These are phyloP conservation scores for Morpho helenor DNA, from an alignment of 2,888 invertebrate genomes.

Conservation along the genomic window DNA sequence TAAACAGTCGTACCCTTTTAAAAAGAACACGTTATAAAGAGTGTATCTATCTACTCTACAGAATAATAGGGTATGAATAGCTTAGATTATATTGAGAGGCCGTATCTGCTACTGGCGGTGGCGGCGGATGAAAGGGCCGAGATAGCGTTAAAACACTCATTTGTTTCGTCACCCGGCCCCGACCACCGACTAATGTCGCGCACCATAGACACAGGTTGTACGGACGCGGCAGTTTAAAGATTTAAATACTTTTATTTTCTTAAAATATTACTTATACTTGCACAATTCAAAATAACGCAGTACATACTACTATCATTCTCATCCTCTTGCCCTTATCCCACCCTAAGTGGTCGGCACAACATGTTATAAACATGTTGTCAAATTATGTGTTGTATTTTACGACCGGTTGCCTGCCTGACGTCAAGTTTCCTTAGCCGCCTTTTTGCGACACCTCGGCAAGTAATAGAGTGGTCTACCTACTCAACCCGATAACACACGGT, in stretches of 20 bases:
- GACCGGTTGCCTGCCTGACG: too few relatives aligned
- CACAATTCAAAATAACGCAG: too few relatives aligned
- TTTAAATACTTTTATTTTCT: not conserved
- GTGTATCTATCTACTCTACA: constrained; percentile 21
- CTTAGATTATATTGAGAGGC: constrained; percentile 37
- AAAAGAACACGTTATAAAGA: constrained; percentile 17
- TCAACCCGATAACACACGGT: too few relatives aligned
- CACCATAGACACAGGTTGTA: constrained; percentile 9
- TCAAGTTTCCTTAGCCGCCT: too few relatives aligned
- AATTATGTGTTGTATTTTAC: too few relatives aligned
- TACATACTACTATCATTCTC: too few relatives aligned
- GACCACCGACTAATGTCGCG: constrained; percentile 45
- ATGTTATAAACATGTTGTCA: too few relatives aligned
- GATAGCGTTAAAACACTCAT: constrained; percentile 79
- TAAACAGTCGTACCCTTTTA: constrained; percentile 18
- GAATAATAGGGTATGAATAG: constrained; percentile 30
- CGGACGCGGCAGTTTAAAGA: constrained; percentile 20
- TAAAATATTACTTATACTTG: too few relatives aligned
- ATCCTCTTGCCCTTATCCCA: too few relatives aligned
- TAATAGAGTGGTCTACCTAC: too few relatives aligned
- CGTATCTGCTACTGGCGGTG: constrained; percentile 37
- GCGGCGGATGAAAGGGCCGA: constrained; percentile 59
- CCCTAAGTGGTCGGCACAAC: too few relatives aligned
- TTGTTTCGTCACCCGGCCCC: constrained; percentile 69
- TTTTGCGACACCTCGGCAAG: too few relatives aligned